Evolutionary conservation across 2,888 invertebrate genomes (phyloP).

Genomic region (Euzophera pinguis): DNA sequence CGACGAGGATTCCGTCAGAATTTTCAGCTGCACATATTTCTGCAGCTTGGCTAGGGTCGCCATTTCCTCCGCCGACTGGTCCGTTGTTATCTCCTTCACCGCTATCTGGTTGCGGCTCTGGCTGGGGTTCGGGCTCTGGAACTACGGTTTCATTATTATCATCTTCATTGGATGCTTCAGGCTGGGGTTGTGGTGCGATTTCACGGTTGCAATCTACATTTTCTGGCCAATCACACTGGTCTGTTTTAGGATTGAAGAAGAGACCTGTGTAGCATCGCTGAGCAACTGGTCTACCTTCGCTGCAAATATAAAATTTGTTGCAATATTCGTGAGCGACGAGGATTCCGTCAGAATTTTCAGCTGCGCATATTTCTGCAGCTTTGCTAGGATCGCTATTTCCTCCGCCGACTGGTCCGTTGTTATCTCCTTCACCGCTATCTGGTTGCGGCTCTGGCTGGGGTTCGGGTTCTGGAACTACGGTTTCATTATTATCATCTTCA

Average conservation of each 20-base stretch:
- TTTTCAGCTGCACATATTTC: constrained; percentile 27
- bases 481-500: constrained; percentile 14
- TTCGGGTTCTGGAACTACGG: neutral
- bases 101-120: constrained; percentile 19
- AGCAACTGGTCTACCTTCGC: constrained; percentile 14
- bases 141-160: neutral
- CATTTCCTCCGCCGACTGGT: constrained; percentile 16
- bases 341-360: constrained; percentile 21
- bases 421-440: constrained; percentile 14
- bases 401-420: constrained; percentile 13
- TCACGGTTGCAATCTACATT: constrained; percentile 21
- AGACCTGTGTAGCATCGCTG: constrained; percentile 17
- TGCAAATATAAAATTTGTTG: constrained; percentile 21
- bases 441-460: neutral
- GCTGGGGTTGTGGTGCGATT: neutral
- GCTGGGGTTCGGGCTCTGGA: constrained; percentile 17
- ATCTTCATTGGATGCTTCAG: constrained; percentile 17
- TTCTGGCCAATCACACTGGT: constrained; percentile 21
- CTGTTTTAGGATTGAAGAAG: constrained; percentile 18
- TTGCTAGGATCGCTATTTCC: constrained; percentile 28
- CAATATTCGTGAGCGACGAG: constrained; percentile 25
- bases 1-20: constrained; percentile 31
- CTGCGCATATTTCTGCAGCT: constrained; percentile 34
- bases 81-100: constrained; percentile 12
- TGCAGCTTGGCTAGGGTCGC: constrained; percentile 31